A percentile compares a stretch with the other conserved stretches of the same genome.
Evolutionary conservation across 2,888 invertebrate genomes (phyloP).

Genomic region (Baccha elongata): DNA sequence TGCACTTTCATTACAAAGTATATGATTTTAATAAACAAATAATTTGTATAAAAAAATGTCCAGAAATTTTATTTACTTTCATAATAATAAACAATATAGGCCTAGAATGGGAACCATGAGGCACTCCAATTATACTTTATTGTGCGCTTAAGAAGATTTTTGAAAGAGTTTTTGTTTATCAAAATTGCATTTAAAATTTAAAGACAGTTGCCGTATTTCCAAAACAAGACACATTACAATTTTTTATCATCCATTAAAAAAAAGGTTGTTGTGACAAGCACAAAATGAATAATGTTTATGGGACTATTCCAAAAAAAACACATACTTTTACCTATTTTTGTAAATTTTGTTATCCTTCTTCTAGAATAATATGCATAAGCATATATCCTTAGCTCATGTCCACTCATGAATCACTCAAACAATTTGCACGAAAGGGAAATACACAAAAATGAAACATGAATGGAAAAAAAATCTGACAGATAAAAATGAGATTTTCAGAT

Average conservation of each 20-base stretch:
- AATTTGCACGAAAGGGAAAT: conserved; percentile 42
- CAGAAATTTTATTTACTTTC: conserved; percentile 6
- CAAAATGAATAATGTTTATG: conserved; percentile 24
- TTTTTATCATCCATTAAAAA: conserved; percentile 8
- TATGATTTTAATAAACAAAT: neutral
- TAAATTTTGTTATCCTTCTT: conserved; percentile 12
- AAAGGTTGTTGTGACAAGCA: conserved; percentile 19
- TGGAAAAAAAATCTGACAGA: conserved; percentile 39
- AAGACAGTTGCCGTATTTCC: no score
- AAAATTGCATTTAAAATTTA: no score
- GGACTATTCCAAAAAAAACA: conserved; percentile 7
- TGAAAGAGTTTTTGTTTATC: no score
- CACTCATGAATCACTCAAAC: conserved; percentile 42
- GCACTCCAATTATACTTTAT: neutral
- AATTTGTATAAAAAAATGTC: neutral
- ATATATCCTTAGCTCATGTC: conserved; percentile 30
- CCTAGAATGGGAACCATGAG: neutral
- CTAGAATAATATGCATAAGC: conserved; percentile 18
- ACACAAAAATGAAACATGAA: conserved; percentile 29
- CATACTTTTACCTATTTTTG: no score
- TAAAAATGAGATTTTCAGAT: conserved; percentile 53
- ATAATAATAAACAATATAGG: neutral
- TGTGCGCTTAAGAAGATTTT: no score
- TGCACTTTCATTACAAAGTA: neutral
- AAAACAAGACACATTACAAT: neutral